A percentile compares a stretch with the other conserved stretches of the same genome.
phyloP scores from a whole-genome alignment of 2,888 invertebrate species.

The Busseola fusca region DNA sequence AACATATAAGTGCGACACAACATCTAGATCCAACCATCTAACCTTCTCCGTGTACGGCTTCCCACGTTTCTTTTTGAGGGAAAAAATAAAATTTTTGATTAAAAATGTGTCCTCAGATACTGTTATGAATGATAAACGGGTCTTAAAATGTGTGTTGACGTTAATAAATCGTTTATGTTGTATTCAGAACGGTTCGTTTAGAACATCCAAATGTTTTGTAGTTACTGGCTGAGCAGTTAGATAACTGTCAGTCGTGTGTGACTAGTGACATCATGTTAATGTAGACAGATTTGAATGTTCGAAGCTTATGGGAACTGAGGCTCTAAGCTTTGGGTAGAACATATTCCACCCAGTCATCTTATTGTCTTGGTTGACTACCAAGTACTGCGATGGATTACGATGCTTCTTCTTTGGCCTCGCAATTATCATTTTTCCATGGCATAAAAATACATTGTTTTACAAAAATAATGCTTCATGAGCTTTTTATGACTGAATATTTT shows the following conservation, averaged over 20 bases:
- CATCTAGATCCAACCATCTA: slow-evolving; percentile 87
- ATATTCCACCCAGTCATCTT: no score
- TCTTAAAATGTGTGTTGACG: background rate
- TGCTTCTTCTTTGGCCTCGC: background rate
- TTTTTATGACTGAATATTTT: background rate
- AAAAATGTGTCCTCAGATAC: slow-evolving; percentile 36
- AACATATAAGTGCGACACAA: slow-evolving; percentile 81
- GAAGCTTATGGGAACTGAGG: background rate
- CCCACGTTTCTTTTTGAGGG: slow-evolving; percentile 91
- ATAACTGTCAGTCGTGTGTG: background rate
- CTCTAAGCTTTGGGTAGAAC: background rate
- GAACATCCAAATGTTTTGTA: background rate
- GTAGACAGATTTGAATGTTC: background rate
- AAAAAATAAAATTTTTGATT: slow-evolving; percentile 76
- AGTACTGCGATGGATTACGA: background rate
- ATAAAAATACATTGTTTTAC: slow-evolving; percentile 23
- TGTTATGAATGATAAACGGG: background rate
- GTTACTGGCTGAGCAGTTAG: background rate
- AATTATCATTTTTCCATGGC: background rate
- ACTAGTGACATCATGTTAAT: background rate
- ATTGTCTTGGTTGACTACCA: background rate
- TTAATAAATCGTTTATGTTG: background rate
- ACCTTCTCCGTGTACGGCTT: slow-evolving; percentile 95
- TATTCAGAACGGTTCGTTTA: background rate
- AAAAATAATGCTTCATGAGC: slow-evolving; percentile 5